Evolutionary conservation across 2,888 invertebrate species (phyloP).

Genomic region (Eledona agricola): DNA sequence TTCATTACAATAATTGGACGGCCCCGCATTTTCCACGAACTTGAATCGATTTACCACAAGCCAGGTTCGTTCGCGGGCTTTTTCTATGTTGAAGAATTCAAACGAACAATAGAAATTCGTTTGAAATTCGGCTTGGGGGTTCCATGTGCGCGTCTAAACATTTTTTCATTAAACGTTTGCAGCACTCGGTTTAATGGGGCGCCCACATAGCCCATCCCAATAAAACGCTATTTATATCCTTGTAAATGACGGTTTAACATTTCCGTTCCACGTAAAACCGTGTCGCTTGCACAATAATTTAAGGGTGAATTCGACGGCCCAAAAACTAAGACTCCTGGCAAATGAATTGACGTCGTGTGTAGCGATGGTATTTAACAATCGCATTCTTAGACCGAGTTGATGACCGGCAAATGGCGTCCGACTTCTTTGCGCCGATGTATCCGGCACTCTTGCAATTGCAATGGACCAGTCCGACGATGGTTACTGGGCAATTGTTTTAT

Average conservation of each 20-base stretch:
- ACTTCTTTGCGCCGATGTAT: not conserved
- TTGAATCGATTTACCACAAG: no score
- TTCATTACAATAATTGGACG: no score
- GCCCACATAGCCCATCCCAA: slow-evolving; percentile 5
- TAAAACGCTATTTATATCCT: slow-evolving; percentile 24
- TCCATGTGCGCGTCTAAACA: slow-evolving; percentile 19
- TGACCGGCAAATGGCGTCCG: slow-evolving; percentile 22
- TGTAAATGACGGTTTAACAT: slow-evolving; percentile 20
- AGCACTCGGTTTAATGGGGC: slow-evolving; percentile 17
- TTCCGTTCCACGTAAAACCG: slow-evolving; percentile 18
- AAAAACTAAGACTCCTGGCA: slow-evolving; percentile 20
- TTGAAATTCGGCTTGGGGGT: no score
- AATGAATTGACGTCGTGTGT: slow-evolving; percentile 12
- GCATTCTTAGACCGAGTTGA: slow-evolving; percentile 22
- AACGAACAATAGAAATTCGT: no score
- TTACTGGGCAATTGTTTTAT: slow-evolving; percentile 26
- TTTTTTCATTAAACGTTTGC: slow-evolving; percentile 19
- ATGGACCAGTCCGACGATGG: slow-evolving; percentile 16
- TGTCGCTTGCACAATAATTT: slow-evolving; percentile 18
- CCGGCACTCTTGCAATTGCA: slow-evolving; percentile 12
- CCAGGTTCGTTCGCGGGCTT: no score
- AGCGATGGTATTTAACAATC: slow-evolving; percentile 9
- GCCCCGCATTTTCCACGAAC: no score
- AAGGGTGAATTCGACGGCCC: slow-evolving; percentile 13
- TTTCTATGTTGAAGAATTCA: not conserved